Evolutionary conservation across 2,113 vertebrate species (phyloP).

Genomic region (Bos taurus): DNA sequence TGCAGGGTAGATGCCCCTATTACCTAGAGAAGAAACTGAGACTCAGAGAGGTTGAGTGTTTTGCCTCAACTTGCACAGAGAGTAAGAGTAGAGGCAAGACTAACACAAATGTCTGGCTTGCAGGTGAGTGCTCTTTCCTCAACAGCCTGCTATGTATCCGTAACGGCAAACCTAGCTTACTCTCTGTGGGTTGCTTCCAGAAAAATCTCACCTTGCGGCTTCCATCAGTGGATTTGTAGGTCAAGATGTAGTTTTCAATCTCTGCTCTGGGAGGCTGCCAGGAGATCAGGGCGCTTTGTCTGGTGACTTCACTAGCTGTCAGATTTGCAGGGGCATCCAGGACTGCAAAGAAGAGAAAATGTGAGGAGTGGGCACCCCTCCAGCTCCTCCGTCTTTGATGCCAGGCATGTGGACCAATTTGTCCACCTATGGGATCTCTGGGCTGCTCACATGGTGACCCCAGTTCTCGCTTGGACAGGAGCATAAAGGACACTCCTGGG

Average conservation of each 20-base stretch:
- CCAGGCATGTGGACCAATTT: background rate
- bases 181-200: background rate
- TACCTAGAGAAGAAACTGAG: background rate
- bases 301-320: constrained; percentile 93
- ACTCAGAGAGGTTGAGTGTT: background rate
- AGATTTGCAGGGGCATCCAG: constrained; percentile 94
- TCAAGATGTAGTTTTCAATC: constrained; percentile 97
- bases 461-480: background rate
- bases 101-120: background rate
- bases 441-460: background rate
- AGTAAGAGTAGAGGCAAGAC: background rate
- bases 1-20: background rate
- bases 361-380: background rate
- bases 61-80: background rate
- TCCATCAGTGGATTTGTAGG: constrained; percentile 89
- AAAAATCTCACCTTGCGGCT: constrained; percentile 88
- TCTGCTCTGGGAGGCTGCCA: constrained; percentile 92
- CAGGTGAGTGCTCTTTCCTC: background rate
- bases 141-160: background rate
- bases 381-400: too few species aligned
- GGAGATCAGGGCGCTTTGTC: constrained; percentile 92
- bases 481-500: background rate
- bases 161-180: accelerated
- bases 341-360: constrained; percentile 78
- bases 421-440: background rate